Conservation (phyloP, 2,888 invertebrate species). For the Spodoptera littoralis region DNA sequence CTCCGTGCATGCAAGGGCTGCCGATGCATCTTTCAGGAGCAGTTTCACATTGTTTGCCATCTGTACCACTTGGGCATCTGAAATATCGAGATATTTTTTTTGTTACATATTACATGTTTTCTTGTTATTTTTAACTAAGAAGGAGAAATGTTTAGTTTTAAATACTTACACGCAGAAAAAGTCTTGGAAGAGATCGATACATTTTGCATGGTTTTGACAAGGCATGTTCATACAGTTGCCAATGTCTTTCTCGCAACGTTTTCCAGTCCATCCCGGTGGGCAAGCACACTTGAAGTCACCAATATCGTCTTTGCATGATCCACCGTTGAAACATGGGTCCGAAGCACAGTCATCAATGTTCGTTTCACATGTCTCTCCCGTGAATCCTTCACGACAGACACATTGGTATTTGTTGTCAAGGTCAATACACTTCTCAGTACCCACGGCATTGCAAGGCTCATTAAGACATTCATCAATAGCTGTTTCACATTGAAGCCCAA, state of each 20-base stretch:
- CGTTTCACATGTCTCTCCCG: constrained; percentile 94
- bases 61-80: constrained; percentile 97
- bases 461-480: constrained; percentile 97
- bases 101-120: constrained; percentile 5
- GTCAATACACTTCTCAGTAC: constrained; percentile 97
- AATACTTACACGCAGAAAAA: constrained; percentile 95
- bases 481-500: constrained; percentile 97
- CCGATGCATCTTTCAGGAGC: constrained; percentile 98
- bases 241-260: constrained; percentile 95
- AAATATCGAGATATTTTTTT: constrained; percentile 48
- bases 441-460: constrained; percentile 96
- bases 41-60: constrained; percentile 98
- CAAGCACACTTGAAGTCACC: constrained; percentile 95
- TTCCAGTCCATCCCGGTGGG: constrained; percentile 95
- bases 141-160: background rate
- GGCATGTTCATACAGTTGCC: constrained; percentile 95
- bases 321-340: constrained; percentile 96
- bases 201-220: constrained; percentile 97
- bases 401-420: constrained; percentile 96
- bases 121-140: no score
- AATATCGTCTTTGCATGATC: constrained; percentile 95
- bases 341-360: constrained; percentile 96
- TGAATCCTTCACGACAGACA: constrained; percentile 96
- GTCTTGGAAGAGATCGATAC: constrained; percentile 97
- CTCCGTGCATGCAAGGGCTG: constrained; percentile 98